Evolutionary conservation across 2,797 vertebrate genomes (phyloP), one percentile per base, ranked within the genome.

Genomic region (Psittacula derbiana): DNA sequence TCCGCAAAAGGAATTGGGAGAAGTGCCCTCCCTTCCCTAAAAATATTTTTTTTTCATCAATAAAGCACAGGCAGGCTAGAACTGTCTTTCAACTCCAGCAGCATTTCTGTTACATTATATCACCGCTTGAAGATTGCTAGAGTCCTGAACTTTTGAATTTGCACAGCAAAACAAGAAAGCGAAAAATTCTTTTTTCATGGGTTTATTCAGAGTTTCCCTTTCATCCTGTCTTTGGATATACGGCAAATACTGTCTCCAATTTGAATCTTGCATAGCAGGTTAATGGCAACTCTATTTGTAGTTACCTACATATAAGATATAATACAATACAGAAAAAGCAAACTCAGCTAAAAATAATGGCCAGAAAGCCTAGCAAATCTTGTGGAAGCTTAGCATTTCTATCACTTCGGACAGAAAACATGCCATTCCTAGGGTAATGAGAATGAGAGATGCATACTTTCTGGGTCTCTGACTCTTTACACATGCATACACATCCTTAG

Each of bases 21-120:
- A 93, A 81, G 52, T 60, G 41, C 49, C 85, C 76, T 86, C 66
- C 71, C 91, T 94, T 94, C 62, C 80, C 73, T 65, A 69, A 78
- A 93, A 91, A 57, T 41, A 41, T 57, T 62, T 52, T 52, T 78
- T 92, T 95, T 83, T 58, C 6, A 1, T 58, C 70, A 81, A 4
- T 4, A 90, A 70, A 81, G 46, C 70, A 79, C 33, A 81, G 72
- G 24, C 94, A 65, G 43, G 71, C 70, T 80, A 69, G 47, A 86
- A 88, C 47, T 58, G 28, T 70, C 87, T 83, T 94, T 91, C 78
- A 86, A 49, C 53, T 80, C 36, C 78, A 87, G 71, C 40, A 16
- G 16, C 74, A 57, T 87, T 89, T 91, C 64, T 81, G 7, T 66
- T 55, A 47, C 16, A 28, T 92, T 86, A 23, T 79, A 74, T 73